Base-by-base conservation (phyloP, 2,113 vertebrate species). In the Psettodes erumei region DNA sequence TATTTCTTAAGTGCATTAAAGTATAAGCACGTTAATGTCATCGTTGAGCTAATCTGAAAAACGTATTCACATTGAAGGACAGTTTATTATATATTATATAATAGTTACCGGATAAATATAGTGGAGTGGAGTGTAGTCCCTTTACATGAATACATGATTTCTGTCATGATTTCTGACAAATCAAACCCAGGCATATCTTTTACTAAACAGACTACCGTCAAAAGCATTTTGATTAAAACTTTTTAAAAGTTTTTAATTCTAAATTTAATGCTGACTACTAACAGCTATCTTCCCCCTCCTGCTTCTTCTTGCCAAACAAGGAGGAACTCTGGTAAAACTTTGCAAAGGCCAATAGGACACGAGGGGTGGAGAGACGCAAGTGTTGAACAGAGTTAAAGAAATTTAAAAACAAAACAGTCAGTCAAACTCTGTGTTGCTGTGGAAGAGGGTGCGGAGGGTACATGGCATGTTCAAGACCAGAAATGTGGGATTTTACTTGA, bases 351-450 rank as follows among this genome's bases (percentile, higher is more conserved):
- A 91, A 86, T 82, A 2, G 47, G 48, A 45, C 5, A 30, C 1
- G 35, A 77, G 81, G 79, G 88, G 88, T 40, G 90, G 86, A 79
- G 84, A 82, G 43, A 60, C 10, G 15, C 1, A 16, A 30, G 15
- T 19, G 4, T 1, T n/a, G 10, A 48, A 51, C 19, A 27, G 28
- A 55, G 28, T 63, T 45, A 16, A 70, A 47, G 37, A 48, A 58
- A 35, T 6, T 11, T 28, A 19, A 30, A 50, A 47, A 55, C 27
- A 54, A 80, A 72, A 27, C 6, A 56, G 27, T 63, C 30, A 61
- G 13, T 65, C 28, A 63, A 63, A 53, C 21, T 45, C 25, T 47
- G 25, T n/a, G 37, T 59, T 21, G 25, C 37, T 23, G 13, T 28
- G 45, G 13, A 32, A 19, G 21, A n/a, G 28, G 16, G 18, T 21